phyloP scores from a whole-genome alignment of 2,888 invertebrate species.

The Drosophila paramelanica region DNA sequence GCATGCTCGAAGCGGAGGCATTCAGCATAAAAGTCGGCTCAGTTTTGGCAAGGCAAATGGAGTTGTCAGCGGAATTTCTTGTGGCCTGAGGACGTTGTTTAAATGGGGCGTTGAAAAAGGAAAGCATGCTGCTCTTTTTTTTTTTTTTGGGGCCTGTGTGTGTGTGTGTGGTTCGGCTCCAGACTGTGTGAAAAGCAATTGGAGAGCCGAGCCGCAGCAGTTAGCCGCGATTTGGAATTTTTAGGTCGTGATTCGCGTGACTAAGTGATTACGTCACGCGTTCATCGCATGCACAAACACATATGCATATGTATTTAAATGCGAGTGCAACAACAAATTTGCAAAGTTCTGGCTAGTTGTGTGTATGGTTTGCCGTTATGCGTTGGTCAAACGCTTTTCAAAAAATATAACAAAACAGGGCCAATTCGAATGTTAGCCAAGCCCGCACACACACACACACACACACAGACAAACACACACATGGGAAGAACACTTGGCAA shows the following conservation, averaged over 20 bases:
- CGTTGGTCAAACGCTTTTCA: slow-evolving; percentile 52
- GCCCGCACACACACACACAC: slow-evolving; percentile 27
- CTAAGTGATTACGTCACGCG: slow-evolving; percentile 16
- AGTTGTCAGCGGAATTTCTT: background rate
- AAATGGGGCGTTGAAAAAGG: background rate
- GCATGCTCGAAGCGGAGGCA: background rate
- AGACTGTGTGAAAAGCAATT: background rate
- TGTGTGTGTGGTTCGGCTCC: background rate
- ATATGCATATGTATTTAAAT: background rate
- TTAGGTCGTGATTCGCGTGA: slow-evolving; percentile 19
- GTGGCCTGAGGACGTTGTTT: background rate
- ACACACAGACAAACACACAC: slow-evolving; percentile 13
- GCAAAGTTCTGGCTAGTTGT: slow-evolving; percentile 2
- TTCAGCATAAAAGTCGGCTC: background rate
- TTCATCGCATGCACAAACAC: background rate
- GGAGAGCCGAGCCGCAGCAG: background rate
- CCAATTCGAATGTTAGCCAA: slow-evolving; percentile 68
- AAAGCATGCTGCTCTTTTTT: no score
- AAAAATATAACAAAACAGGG: slow-evolving; percentile 39
- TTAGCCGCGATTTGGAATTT: background rate
- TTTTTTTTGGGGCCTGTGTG: no score
- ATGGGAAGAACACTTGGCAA: slow-evolving; percentile 43
- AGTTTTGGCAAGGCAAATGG: background rate
- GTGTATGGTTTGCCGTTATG: slow-evolving; percentile 15
- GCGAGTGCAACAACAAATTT: slow-evolving; percentile 5